Percentiles rank a stretch among this genome's conserved stretches.
These are phyloP conservation scores for Suncus etruscus DNA, from an alignment of 2,113 vertebrate species.

Conservation along the genomic window DNA sequence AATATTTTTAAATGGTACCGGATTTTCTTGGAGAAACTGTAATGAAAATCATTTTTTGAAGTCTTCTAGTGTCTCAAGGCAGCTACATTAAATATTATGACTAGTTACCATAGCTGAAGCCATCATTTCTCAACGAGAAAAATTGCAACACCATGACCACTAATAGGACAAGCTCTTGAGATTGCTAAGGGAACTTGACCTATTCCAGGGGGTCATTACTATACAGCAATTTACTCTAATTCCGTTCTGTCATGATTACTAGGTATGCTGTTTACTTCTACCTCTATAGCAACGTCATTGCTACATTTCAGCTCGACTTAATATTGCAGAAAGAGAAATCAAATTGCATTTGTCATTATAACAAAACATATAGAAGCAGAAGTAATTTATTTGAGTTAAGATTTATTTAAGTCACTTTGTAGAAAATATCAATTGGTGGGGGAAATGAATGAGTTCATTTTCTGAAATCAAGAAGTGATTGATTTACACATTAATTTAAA, in stretches of 20 bases:
- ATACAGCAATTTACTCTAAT: constrained; percentile 47
- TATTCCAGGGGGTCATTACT: constrained; percentile 46
- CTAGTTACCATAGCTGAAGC: constrained; percentile 55
- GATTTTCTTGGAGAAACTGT: constrained; percentile 42
- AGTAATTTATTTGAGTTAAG: constrained; percentile 3
- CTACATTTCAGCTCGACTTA: constrained; percentile 39
- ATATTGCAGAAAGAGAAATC: constrained; percentile 58
- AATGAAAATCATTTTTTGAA: constrained; percentile 29
- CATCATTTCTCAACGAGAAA: constrained; percentile 31
- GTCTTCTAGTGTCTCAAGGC: constrained; percentile 37
- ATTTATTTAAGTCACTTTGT: constrained; percentile 37
- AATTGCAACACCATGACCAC: constrained; percentile 49
- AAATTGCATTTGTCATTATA: constrained; percentile 54
- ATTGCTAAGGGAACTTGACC: background rate
- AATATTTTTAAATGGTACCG: background rate
- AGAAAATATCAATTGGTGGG: constrained; percentile 38
- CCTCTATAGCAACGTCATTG: constrained; percentile 48
- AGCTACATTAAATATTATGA: constrained; percentile 64
- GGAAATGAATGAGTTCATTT: background rate
- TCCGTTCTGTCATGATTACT: constrained; percentile 46
- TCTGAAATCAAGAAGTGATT: constrained; percentile 38
- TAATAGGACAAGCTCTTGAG: constrained; percentile 43
- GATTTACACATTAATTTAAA: constrained; percentile 25
- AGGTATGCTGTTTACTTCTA: constrained; percentile 36
- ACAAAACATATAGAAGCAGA: constrained; percentile 41